Percentiles rank a stretch among this genome's conserved stretches.
These are phyloP conservation scores for Bombus confusus DNA, from an alignment of 1,140 invertebrate species.

Conservation along the genomic window DNA sequence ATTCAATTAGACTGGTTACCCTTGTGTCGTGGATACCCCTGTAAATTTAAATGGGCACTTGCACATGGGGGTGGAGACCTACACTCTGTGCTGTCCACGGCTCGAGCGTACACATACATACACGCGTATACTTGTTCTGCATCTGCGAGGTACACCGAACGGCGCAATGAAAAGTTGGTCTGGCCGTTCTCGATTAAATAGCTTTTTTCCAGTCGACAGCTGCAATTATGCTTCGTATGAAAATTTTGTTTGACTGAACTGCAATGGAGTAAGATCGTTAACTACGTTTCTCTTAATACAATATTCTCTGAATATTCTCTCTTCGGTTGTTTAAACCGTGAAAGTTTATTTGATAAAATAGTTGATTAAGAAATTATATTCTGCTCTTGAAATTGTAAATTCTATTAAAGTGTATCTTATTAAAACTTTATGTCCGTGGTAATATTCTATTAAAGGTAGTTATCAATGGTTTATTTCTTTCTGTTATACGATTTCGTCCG, in stretches of 20 bases:
- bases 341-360: too few relatives aligned
- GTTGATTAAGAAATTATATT: too few relatives aligned
- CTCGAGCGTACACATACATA: neutral
- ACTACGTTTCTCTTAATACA: neutral
- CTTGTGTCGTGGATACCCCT: conserved; percentile 43
- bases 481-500: too few relatives aligned
- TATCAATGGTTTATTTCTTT: too few relatives aligned
- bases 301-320: neutral
- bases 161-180: too few relatives aligned
- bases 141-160: neutral
- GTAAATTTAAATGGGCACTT: conserved; percentile 60
- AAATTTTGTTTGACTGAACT: neutral
- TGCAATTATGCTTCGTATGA: neutral
- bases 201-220: too few relatives aligned
- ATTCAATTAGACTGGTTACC: conserved; percentile 62
- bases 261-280: neutral
- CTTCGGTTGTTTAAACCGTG: too few relatives aligned
- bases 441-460: too few relatives aligned
- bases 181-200: neutral
- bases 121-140: neutral
- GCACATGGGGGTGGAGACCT: neutral
- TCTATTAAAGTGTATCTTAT: too few relatives aligned
- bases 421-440: too few relatives aligned
- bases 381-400: too few relatives aligned
- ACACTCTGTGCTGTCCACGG: too few relatives aligned